Conservation (phyloP, 2,888 invertebrate species). For the Dasypogon diadema region DNA sequence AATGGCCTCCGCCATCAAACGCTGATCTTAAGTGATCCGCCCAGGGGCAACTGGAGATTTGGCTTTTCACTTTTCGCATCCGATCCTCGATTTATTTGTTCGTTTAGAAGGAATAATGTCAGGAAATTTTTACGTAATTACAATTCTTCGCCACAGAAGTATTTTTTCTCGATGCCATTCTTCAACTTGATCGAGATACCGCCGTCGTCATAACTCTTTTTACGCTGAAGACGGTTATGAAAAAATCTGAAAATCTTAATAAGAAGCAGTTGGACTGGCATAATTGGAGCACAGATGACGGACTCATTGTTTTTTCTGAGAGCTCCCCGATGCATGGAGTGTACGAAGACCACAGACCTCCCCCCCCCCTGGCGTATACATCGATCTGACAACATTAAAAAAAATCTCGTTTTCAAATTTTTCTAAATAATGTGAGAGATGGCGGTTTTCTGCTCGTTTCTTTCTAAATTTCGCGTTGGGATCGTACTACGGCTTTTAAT, state of each 20-base stretch:
- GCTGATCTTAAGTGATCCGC: background rate
- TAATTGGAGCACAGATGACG: conserved; percentile 56
- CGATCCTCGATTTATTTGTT: background rate
- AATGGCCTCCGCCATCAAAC: background rate
- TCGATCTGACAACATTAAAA: conserved; percentile 20
- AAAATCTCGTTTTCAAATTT: conserved; percentile 4
- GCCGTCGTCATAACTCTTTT: conserved; percentile 2
- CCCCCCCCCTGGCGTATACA: background rate
- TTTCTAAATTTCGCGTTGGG: conserved; percentile 28
- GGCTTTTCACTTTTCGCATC: background rate
- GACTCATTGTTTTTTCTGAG: conserved; percentile 52
- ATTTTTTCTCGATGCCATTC: background rate
- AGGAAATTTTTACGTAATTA: conserved; percentile 33
- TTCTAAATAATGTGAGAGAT: conserved; percentile 53
- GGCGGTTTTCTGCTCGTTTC: conserved; percentile 21
- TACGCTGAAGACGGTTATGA: conserved; percentile 16
- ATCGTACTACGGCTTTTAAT: conserved; percentile 51
- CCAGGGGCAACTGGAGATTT: background rate
- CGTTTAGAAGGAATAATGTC: conserved; percentile 12
- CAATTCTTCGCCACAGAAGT: background rate
- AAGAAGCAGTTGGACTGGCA: conserved; percentile 51
- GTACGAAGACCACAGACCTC: background rate
- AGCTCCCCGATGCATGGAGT: background rate
- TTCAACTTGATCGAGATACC: background rate
- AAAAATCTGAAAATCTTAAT: conserved; percentile 44